These are phyloP conservation scores for Podarcis lilfordi DNA, from an alignment of 2,797 vertebrate species.

Conservation along the genomic window DNA sequence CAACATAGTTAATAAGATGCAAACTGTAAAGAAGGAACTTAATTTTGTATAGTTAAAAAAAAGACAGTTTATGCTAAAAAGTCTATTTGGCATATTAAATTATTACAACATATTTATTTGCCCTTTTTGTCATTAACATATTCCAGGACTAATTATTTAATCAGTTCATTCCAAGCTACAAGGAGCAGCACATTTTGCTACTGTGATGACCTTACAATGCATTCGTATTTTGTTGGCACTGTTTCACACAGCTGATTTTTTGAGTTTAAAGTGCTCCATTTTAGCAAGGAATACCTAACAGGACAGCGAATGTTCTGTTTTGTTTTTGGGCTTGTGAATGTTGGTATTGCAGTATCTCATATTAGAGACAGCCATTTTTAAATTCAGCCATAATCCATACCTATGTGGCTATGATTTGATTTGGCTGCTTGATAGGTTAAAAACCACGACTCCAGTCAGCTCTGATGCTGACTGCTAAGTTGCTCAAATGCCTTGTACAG, in stretches of 20 bases:
- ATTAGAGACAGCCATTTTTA: background rate
- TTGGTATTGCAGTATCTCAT: background rate
- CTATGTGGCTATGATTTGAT: background rate
- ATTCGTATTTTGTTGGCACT: background rate
- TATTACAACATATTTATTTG: background rate
- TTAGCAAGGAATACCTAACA: background rate
- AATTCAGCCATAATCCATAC: background rate
- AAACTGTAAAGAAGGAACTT: slow-evolving; percentile 24
- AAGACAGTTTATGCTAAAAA: slow-evolving; percentile 16
- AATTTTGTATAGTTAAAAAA: slow-evolving; percentile 29
- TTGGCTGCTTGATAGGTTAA: background rate
- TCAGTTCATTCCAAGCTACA: background rate
- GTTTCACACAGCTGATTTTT: accelerated
- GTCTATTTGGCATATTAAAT: background rate
- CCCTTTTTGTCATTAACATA: background rate
- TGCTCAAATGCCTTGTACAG: background rate
- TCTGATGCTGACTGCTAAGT: background rate
- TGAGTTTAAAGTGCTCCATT: background rate
- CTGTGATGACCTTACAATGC: background rate
- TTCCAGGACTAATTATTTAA: background rate
- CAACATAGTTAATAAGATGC: background rate
- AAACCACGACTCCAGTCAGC: too few relatives aligned
- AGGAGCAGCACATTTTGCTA: background rate
- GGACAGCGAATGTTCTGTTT: background rate
- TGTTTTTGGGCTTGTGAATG: background rate